Evolutionary conservation across 2,797 vertebrate genomes (phyloP), one percentile per base, ranked within the genome.

Genomic region (Aeoliscus strigatus): DNA sequence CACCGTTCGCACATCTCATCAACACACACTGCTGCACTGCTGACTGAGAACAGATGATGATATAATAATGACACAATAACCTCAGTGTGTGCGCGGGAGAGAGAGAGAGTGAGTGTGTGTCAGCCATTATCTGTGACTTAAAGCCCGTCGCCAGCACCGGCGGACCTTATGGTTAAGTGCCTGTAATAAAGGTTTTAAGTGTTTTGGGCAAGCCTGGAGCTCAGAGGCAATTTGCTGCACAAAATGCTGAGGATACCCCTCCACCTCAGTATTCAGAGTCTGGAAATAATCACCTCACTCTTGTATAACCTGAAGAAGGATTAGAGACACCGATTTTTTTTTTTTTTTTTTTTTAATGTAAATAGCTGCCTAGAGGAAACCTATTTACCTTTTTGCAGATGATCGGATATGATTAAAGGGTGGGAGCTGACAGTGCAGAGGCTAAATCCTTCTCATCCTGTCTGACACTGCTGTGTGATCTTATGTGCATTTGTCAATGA

Each of bases 161-260:
- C 40, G 12, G 63, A 53, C 35, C 57, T 47, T 36, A 48, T 63
- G 71, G 79, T 79, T n/a, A n/a, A n/a, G n/a, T n/a, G n/a, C n/a
- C n/a, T n/a, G n/a, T n/a, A 83, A 84, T 83, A 79, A 80, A 79
- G 61, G 60, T 65, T 59, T 62, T 71, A 79, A 86, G 72, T 83
- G 77, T 77, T 83, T 70, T 62, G 72, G 70, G 60, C 57, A 41
- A 66, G n/a, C n/a, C n/a, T n/a, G n/a, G n/a, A n/a, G n/a, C 63
- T 64, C 60, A 34, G 47, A 74, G 55, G 61, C 70, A 56, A 70
- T 81, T 76, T 75, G 28, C 45, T 45, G 16, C 2, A 7, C 31
- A 58, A 41, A 47, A 37, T 7, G 7, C 41, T 48, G 38, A 36
- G 47, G 51, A 60, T 36, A 25, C 32, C 41, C 34, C 26, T 34